Conservation (phyloP, 2,888 invertebrate species). For the Caenorhabditis imperialis region DNA sequence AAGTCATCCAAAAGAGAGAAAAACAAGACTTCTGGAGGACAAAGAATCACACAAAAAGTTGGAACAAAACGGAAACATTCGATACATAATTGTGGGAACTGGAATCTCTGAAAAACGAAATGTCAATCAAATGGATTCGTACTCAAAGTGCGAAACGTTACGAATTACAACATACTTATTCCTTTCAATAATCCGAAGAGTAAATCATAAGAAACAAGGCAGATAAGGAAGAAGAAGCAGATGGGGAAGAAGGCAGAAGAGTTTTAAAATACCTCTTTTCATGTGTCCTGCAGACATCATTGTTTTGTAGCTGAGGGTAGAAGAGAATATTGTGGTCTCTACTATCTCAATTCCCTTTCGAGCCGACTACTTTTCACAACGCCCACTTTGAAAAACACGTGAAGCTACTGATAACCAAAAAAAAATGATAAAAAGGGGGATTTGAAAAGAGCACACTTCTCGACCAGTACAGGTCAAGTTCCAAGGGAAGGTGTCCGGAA, state of each 20-base stretch:
- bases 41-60: background rate
- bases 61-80: slow-evolving; percentile 1
- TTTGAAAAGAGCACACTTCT: slow-evolving; percentile 27
- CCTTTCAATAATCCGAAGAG: no score
- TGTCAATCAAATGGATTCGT: background rate
- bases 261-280: no score
- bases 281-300: no score
- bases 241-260: no score
- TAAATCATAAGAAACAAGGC: no score
- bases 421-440: background rate
- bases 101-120: background rate
- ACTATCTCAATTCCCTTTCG: no score
- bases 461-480: slow-evolving; percentile 1
- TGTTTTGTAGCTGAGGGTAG: no score
- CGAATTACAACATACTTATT: no score
- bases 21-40: slow-evolving; percentile 3
- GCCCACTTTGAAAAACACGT: background rate
- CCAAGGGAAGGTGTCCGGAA: no score
- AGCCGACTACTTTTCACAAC: background rate
- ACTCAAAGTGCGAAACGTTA: no score
- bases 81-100: background rate
- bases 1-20: background rate
- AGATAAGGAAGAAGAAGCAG: no score
- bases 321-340: no score
- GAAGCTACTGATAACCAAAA: background rate